A percentile compares a stretch with the other conserved stretches of the same genome.
phyloP scores from a whole-genome alignment of 1,140 invertebrate species.

The Belonocnema kinseyi region DNA sequence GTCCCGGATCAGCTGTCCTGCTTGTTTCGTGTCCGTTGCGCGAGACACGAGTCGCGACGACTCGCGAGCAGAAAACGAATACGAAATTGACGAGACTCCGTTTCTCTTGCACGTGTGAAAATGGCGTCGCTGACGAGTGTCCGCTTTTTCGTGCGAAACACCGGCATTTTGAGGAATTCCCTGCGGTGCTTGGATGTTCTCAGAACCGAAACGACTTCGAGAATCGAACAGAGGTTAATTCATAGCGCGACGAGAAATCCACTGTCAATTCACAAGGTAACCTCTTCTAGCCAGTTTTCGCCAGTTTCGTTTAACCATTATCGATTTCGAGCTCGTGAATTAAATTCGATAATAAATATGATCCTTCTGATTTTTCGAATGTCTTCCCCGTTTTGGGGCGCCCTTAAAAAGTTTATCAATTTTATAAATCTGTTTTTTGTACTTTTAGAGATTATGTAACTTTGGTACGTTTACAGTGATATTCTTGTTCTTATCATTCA shows the following conservation, averaged over 20 bases:
- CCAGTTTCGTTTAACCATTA: neutral
- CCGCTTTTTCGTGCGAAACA: slow-evolving; percentile 56
- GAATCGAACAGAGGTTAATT: slow-evolving; percentile 41
- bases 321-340: neutral
- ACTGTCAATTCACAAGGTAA: slow-evolving; percentile 55
- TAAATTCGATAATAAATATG: no score
- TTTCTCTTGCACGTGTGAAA: slow-evolving; percentile 45
- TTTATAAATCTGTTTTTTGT: no score
- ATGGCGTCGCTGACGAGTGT: slow-evolving; percentile 61
- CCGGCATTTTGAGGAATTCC: slow-evolving; percentile 52
- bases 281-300: neutral
- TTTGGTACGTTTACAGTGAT: no score
- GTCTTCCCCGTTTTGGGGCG: no score
- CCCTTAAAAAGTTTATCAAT: no score
- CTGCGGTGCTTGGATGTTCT: slow-evolving; percentile 39
- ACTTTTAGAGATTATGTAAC: no score
- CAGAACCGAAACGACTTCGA: slow-evolving; percentile 22
- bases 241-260: slow-evolving; percentile 35
- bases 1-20: no score
- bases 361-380: no score
- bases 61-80: neutral
- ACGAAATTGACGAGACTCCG: neutral
- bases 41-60: no score
- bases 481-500: no score
- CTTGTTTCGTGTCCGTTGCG: no score